Base-by-base conservation (phyloP, 2,113 vertebrate genomes). In the Lethenteron camtschaticum region DNA sequence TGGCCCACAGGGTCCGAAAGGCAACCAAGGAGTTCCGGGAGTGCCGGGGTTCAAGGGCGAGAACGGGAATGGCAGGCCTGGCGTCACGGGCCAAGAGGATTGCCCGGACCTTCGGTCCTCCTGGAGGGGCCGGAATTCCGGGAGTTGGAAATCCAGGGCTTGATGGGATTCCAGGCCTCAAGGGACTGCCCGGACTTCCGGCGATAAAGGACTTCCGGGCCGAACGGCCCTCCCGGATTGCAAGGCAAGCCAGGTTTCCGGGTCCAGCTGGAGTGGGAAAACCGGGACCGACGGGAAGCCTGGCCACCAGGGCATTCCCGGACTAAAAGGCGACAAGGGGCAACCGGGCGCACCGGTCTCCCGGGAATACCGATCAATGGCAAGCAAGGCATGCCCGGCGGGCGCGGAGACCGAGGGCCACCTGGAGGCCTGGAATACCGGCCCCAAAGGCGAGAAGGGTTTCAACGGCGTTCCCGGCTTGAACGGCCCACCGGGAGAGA, bases 381-480 rank as follows among this genome's bases (percentile, higher is more conserved):
- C 72, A 89, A 94, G 78, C 90, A 89, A 2, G 94, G 94, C 20
- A 74, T 88, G 56, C 75, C 78, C 1, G 94, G 94, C 18, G 80
- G 81, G 13, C 95, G 95, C 71, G 94, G 94, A 68, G 89, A 97
- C 57, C 88, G 82, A 1, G 94, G 94, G n/a, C 83, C 81, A 71
- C 72, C 76, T 1, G 94, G 94, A 57, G 76, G 81, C 10, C 83
- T 11, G 94, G 94, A 72, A 73, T 77, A 20, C 80, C 82, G 2
- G 94, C 1, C 83, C 89, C 55, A 92, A 86, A 76, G 94, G 94
- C 3, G 85, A 88, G 57, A 83, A 81, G 10, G 94, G 94, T 0
- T 72, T 81, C 16, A 79, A 82, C 9, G 94, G 94, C 3, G 79
- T 82, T 68, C 78, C 80, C 0, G 94, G 94, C 0, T 84, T 83